Evolutionary conservation across 2,888 invertebrate species (phyloP).

Genomic region (Thyatira batis): DNA sequence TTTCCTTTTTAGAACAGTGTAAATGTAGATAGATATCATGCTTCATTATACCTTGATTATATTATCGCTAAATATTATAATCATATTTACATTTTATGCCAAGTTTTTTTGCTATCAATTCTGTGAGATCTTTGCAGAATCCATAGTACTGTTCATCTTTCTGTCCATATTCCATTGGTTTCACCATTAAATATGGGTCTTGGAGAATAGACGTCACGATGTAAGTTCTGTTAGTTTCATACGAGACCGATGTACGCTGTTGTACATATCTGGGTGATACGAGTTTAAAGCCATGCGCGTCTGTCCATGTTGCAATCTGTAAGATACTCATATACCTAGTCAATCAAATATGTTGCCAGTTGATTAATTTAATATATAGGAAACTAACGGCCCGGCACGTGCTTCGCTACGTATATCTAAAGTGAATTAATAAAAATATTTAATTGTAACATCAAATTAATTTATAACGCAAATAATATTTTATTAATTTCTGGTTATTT

Average conservation of each 20-base stretch:
- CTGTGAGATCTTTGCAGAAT: conserved; percentile 95
- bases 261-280: conserved; percentile 89
- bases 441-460: too few relatives aligned
- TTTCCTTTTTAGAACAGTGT: too few relatives aligned
- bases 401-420: too few relatives aligned
- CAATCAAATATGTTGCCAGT: too few relatives aligned
- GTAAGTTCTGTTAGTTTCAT: conserved; percentile 92
- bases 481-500: too few relatives aligned
- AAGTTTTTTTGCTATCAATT: conserved; percentile 89
- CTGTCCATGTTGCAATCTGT: conserved; percentile 93
- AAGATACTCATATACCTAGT: too few relatives aligned
- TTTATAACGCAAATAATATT: too few relatives aligned
- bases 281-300: conserved; percentile 88
- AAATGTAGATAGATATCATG: background rate
- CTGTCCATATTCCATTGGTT: conserved; percentile 82
- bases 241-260: conserved; percentile 86
- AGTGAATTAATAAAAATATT: too few relatives aligned
- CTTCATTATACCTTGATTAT: background rate
- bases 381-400: too few relatives aligned
- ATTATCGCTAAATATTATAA: background rate
- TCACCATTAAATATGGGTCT: conserved; percentile 93
- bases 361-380: too few relatives aligned
- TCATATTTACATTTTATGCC: conserved; percentile 91
- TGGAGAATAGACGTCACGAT: conserved; percentile 93
- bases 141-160: conserved; percentile 93